phyloP scores from a whole-genome alignment of 2,888 invertebrate species.

The Ectemnius cavifrons region DNA sequence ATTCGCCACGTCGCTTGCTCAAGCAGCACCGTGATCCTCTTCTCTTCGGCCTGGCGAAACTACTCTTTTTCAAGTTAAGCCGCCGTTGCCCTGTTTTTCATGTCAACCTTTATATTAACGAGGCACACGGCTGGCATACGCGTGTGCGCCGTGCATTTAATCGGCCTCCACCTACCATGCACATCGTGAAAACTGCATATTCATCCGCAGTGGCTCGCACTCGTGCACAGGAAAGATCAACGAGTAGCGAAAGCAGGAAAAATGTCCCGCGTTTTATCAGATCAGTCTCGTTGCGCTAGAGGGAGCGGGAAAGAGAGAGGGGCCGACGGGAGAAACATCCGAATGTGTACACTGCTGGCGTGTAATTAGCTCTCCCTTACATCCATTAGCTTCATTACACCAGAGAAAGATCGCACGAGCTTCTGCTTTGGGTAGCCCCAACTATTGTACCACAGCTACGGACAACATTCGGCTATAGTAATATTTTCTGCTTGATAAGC shows the following conservation, averaged over 20 bases:
- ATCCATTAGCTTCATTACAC: slow-evolving; percentile 47
- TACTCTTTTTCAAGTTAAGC: too few species aligned
- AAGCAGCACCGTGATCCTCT: too few species aligned
- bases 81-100: too few species aligned
- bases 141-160: slow-evolving; percentile 37
- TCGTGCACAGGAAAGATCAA: slow-evolving; percentile 1
- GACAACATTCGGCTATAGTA: too few species aligned
- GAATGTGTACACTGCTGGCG: slow-evolving; percentile 20
- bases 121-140: not conserved
- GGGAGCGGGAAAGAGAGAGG: too few species aligned
- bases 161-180: slow-evolving; percentile 30
- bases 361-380: slow-evolving; percentile 34
- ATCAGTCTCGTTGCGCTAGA: slow-evolving; percentile 9
- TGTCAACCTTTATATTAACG: too few species aligned
- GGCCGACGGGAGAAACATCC: too few species aligned
- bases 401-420: slow-evolving; percentile 20
- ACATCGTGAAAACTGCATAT: slow-evolving; percentile 52
- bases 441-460: too few species aligned
- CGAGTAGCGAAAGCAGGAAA: slow-evolving; percentile 24
- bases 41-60: too few species aligned
- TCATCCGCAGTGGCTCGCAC: slow-evolving; percentile 41
- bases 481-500: too few species aligned
- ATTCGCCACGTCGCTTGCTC: too few species aligned
- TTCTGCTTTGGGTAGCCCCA: not conserved
- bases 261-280: slow-evolving; percentile 42